Conservation (phyloP, 2,888 invertebrate species). For the Polydrusus cervinus region DNA sequence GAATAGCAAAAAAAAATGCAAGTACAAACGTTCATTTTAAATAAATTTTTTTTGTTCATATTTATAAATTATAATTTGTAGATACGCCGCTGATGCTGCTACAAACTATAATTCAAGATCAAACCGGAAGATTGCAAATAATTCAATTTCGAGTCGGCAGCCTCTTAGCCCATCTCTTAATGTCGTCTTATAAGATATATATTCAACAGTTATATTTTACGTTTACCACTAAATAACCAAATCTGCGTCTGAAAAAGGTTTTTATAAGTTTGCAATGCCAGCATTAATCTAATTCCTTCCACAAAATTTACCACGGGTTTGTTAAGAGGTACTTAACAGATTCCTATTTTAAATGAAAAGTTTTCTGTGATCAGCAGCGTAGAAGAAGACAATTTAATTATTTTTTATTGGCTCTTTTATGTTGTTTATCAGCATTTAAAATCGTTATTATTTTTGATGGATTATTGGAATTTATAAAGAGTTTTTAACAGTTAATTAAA, state of each 20-base stretch:
- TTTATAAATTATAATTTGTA: no score
- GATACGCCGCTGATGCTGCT: conserved; percentile 57
- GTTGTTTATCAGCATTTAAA: conserved; percentile 47
- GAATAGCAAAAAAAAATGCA: no score
- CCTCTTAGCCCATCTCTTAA: conserved; percentile 57
- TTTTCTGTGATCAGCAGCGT: conserved; percentile 32
- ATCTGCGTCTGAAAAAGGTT: conserved; percentile 44
- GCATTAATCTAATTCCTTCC: conserved; percentile 57
- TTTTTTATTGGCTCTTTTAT: conserved; percentile 42
- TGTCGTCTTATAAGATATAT: conserved; percentile 55
- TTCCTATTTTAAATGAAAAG: conserved; percentile 52
- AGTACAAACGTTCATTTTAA: no score
- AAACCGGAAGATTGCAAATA: conserved; percentile 60
- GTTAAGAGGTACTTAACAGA: conserved; percentile 53
- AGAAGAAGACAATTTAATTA: conserved; percentile 40
- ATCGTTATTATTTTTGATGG: conserved; percentile 34
- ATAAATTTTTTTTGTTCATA: no score
- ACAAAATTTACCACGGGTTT: conserved; percentile 52
- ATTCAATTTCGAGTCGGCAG: conserved; percentile 61
- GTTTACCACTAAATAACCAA: conserved; percentile 54
- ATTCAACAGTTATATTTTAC: conserved; percentile 52
- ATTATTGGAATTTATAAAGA: not conserved
- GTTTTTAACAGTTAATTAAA: not conserved
- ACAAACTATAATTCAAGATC: conserved; percentile 62
- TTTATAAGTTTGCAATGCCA: conserved; percentile 49